phyloP scores from a whole-genome alignment of 2,888 invertebrate species.

The Euspilapteryx auroguttella region DNA sequence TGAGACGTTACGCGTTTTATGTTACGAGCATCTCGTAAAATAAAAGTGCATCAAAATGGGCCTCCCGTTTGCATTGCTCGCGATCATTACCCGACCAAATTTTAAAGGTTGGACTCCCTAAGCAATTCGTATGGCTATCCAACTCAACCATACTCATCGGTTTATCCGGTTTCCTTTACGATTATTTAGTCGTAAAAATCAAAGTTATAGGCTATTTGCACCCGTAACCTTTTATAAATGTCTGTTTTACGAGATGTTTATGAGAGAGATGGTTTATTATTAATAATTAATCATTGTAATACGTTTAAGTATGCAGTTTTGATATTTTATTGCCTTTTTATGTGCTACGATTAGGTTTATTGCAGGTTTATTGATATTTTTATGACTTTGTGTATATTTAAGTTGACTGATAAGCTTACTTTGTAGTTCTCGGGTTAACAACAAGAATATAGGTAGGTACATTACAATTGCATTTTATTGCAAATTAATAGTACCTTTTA shows the following conservation, averaged over 20 bases:
- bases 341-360: too few relatives aligned
- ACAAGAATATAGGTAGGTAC: too few relatives aligned
- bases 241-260: constrained; percentile 47
- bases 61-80: constrained; percentile 53
- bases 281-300: constrained; percentile 52
- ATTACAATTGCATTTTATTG: too few relatives aligned
- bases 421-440: too few relatives aligned
- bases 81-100: constrained; percentile 37
- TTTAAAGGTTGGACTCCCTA: constrained; percentile 12
- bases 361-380: too few relatives aligned
- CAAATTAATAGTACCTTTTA: too few relatives aligned
- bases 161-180: constrained; percentile 54
- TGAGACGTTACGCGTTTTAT: constrained; percentile 55
- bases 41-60: constrained; percentile 56
- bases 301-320: constrained; percentile 28
- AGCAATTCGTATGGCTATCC: constrained; percentile 11
- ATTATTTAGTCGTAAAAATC: constrained; percentile 65
- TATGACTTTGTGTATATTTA: too few relatives aligned
- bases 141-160: constrained; percentile 23
- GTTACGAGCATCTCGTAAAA: constrained; percentile 55
- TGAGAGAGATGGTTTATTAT: constrained; percentile 44
- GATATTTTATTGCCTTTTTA: constrained; percentile 22
- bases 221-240: constrained; percentile 59
- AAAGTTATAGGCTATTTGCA: constrained; percentile 63
- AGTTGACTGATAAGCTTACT: too few relatives aligned